A percentile compares a stretch with the other conserved stretches of the same genome.
These are phyloP conservation scores for Campaea margaritaria DNA, from an alignment of 2,888 invertebrate genomes.

Conservation along the genomic window DNA sequence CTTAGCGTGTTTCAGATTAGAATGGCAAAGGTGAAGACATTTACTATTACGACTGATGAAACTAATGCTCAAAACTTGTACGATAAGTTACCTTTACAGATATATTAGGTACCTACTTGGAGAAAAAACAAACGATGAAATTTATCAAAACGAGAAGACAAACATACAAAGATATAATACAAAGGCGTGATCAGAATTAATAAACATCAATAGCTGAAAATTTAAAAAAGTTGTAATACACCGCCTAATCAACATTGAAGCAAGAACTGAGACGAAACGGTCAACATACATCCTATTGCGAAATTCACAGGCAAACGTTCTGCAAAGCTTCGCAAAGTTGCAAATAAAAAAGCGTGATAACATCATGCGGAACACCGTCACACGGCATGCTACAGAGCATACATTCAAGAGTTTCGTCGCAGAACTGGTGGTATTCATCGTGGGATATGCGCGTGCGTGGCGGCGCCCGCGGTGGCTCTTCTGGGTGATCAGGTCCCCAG, in stretches of 20 bases:
- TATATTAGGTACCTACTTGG: too few species aligned
- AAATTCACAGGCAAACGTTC: not conserved
- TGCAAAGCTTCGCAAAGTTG: slow-evolving; percentile 32
- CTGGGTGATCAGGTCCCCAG: slow-evolving; percentile 40
- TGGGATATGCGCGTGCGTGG: slow-evolving; percentile 86
- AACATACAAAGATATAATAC: too few species aligned
- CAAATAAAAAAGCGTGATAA: slow-evolving; percentile 64
- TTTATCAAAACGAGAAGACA: not conserved
- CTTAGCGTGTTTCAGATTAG: slow-evolving; percentile 25
- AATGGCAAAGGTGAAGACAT: slow-evolving; percentile 7
- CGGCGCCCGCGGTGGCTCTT: slow-evolving; percentile 76
- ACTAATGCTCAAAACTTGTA: too few species aligned
- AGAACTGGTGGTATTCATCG: slow-evolving; percentile 92
- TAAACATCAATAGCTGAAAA: slow-evolving; percentile 3
- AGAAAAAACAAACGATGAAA: too few species aligned
- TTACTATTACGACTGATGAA: too few species aligned
- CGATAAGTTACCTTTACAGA: too few species aligned
- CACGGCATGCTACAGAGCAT: slow-evolving; percentile 69
- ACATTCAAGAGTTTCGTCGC: slow-evolving; percentile 93
- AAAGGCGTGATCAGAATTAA: not conserved
- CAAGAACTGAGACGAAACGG: slow-evolving; percentile 7
- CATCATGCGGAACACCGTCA: slow-evolving; percentile 61
- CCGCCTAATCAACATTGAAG: slow-evolving; percentile 10
- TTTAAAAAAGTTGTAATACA: not conserved
- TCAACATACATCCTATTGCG: not conserved